These are phyloP conservation scores for Hippocampus zosterae DNA, from an alignment of 2,113 vertebrate genomes.

Conservation along the genomic window DNA sequence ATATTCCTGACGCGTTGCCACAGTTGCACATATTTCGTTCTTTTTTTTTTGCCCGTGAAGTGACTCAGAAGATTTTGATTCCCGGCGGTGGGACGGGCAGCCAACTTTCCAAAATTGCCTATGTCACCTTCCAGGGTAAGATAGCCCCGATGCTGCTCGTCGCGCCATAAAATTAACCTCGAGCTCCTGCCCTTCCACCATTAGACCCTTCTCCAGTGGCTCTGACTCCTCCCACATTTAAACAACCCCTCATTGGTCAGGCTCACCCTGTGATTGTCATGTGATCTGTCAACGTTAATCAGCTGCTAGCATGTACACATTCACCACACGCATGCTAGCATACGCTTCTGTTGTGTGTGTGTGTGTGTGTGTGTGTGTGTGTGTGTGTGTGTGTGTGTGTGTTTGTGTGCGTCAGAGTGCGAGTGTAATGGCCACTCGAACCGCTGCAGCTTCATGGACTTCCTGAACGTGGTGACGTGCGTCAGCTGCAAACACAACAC, in stretches of 20 bases:
- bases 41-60: slow-evolving; percentile 68
- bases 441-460: slow-evolving; percentile 96
- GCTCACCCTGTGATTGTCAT: not conserved
- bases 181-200: not conserved
- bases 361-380: slow-evolving; percentile 9
- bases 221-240: not conserved
- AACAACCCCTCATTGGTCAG: not conserved
- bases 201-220: not conserved
- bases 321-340: not conserved
- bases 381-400: slow-evolving; percentile 12
- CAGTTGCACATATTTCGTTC: slow-evolving; percentile 5
- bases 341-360: not conserved
- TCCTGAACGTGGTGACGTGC: slow-evolving; percentile 91
- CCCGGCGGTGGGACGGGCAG: slow-evolving; percentile 77
- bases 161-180: not conserved
- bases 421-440: slow-evolving; percentile 95
- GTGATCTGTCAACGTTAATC: not conserved
- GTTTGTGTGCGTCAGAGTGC: slow-evolving; percentile 75
- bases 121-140: slow-evolving; percentile 83
- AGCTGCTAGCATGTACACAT: not conserved
- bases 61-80: slow-evolving; percentile 74
- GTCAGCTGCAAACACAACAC: slow-evolving; percentile 99
- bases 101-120: slow-evolving; percentile 75
- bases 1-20: not conserved
- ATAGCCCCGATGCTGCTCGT: not conserved